Evolutionary conservation across 2,888 invertebrate genomes (phyloP).

Genomic region (Synergus gifuensis): DNA sequence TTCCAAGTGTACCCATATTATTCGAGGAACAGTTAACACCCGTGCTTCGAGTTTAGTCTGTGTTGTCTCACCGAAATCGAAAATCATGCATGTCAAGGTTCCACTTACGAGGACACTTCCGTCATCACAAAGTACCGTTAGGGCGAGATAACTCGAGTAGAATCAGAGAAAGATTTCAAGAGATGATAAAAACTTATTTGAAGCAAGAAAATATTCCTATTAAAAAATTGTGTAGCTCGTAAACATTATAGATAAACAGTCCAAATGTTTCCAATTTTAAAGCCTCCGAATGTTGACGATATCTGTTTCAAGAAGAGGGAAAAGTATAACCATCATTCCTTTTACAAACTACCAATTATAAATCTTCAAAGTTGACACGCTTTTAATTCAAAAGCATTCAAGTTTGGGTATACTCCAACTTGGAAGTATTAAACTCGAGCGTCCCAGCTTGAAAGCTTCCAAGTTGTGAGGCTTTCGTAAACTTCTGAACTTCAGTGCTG

Average conservation of each 20-base stretch:
- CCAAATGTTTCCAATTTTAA: not conserved
- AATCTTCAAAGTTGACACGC: not conserved
- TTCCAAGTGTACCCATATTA: conserved; percentile 39
- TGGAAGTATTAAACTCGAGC: conserved; percentile 22
- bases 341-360: not conserved
- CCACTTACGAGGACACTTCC: conserved; percentile 30
- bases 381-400: conserved; percentile 19
- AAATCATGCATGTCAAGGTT: conserved; percentile 35
- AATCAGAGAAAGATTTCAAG: not conserved
- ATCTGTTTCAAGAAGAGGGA: not conserved
- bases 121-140: conserved; percentile 22
- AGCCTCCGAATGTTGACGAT: too few relatives aligned
- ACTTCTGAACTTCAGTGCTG: conserved; percentile 11
- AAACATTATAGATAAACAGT: too few relatives aligned
- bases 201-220: too few relatives aligned
- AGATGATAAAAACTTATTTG: too few relatives aligned
- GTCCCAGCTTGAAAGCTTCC: conserved; percentile 20
- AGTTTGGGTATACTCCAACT: conserved; percentile 19
- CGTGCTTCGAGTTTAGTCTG: conserved; percentile 8
- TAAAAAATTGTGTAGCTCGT: too few relatives aligned
- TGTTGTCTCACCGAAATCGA: conserved; percentile 11
- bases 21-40: conserved; percentile 35
- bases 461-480: conserved; percentile 7
- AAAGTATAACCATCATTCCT: too few relatives aligned
- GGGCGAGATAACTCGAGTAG: not conserved